Base-by-base conservation (phyloP, 2,888 invertebrate genomes). In the Erynnis tages region DNA sequence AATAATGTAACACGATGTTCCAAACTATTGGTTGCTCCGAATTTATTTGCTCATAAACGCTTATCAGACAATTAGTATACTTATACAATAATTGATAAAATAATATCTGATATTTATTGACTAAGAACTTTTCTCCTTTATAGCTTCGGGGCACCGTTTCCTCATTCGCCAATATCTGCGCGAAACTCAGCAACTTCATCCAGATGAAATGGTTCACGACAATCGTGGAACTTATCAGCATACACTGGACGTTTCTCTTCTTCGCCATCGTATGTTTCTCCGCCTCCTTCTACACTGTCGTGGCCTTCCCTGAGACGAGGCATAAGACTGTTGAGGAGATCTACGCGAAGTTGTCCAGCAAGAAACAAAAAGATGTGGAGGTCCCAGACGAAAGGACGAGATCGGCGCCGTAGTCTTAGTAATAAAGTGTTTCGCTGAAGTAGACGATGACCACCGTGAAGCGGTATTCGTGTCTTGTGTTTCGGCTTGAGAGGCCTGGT, bases 131-230 rank as follows among this genome's bases (percentile, higher is more conserved):
- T 8, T 27, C 27, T 55, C 0, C 17, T 10, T 77, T 78, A 2
- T 77, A 89, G 88, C 67, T 87, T 1, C 80, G 88, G 0, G 86
- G 88, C 21, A 86, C 83, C 17, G 88, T 89, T 2, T 86, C 87
- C 1, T 73, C 88, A 0, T 76, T 87, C 57, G 82, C 87, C 4
- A 89, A 87, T 73, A 76, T 86, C 11, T 78, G 79, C 59, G 84
- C 87, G 0, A 88, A 89, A 61, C 67, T 86, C 50, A 85, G 85
- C 69, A 89, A 88, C 66, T 89, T 89, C 62, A 54, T 85, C 25
- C 88, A 89, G 57, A 82, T 81, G 65, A 89, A 87, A 58, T 87
- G 86, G 85, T 89, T 89, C 74, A 79, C 80, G 0, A 69, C 68
- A 7, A 66, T 88, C 8, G 79, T 79, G 50, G 76, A 79, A 0